Percentiles rank a stretch among this genome's conserved stretches.
phyloP scores from a whole-genome alignment of 2,113 vertebrate species.

The Paramisgurnus dabryanus region DNA sequence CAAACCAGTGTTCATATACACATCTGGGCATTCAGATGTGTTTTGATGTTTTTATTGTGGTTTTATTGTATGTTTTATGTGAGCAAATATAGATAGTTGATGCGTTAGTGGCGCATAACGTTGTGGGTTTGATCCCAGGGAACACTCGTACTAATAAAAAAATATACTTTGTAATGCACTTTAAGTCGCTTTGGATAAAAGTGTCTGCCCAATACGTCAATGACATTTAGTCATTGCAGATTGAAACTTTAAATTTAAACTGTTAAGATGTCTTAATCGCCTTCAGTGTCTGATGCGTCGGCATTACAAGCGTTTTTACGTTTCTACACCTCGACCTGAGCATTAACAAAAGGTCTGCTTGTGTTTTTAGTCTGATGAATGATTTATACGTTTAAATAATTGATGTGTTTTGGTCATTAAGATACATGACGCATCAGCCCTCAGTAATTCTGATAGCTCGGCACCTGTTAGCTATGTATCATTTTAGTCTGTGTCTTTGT shows the following conservation, averaged over 20 bases:
- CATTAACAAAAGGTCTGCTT: conserved; percentile 62
- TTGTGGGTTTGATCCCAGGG: too few species aligned
- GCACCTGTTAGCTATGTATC: conserved; percentile 6
- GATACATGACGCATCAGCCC: conserved; percentile 51
- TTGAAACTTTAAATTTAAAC: not conserved
- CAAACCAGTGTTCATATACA: too few species aligned
- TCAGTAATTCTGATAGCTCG: conserved; percentile 55
- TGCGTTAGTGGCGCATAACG: too few species aligned
- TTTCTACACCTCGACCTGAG: conserved; percentile 53
- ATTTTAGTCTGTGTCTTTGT: conserved; percentile 10
- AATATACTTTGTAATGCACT: too few species aligned
- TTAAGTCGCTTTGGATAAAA: too few species aligned
- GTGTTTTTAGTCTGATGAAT: conserved; percentile 67
- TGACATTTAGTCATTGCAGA: too few species aligned
- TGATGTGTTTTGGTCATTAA: conserved; percentile 61
- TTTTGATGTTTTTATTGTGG: too few species aligned
- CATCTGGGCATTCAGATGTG: too few species aligned
- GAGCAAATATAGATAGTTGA: too few species aligned
- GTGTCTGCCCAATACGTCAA: too few species aligned
- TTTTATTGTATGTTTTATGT: too few species aligned
- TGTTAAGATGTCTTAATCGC: not conserved
- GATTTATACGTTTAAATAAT: conserved; percentile 69
- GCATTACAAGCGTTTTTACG: conserved; percentile 14
- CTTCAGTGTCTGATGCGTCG: conserved; percentile 1
- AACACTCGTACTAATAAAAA: too few species aligned